Percentiles rank a stretch among this genome's conserved stretches.
These are phyloP conservation scores for Asobara japonica DNA, from an alignment of 1,140 invertebrate species.

Conservation along the genomic window DNA sequence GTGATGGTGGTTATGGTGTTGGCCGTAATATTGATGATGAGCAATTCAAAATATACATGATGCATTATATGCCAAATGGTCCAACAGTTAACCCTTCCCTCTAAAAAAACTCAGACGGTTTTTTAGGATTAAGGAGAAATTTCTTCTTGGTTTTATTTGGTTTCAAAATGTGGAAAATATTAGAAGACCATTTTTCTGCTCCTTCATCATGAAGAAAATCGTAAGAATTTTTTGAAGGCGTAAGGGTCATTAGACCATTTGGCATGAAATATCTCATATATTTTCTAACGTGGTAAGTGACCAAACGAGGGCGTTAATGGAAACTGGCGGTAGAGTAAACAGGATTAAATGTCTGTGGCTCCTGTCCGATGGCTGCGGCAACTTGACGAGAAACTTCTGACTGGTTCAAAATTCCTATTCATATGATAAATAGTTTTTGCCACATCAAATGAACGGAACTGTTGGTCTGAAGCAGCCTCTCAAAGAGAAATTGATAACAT, in stretches of 20 bases:
- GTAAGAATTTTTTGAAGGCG: too few species aligned
- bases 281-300: conserved; percentile 1
- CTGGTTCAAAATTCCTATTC: conserved; percentile 15
- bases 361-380: conserved; percentile 18
- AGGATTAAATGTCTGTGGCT: conserved; percentile 38
- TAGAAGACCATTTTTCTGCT: too few species aligned
- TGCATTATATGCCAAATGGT: too few species aligned
- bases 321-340: conserved; percentile 34
- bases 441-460: background rate
- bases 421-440: conserved; percentile 32
- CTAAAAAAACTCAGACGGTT: too few species aligned
- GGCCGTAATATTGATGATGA: background rate
- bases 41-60: background rate
- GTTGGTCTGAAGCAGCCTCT: background rate
- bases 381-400: conserved; percentile 5
- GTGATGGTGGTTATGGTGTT: background rate
- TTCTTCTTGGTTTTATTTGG: too few species aligned
- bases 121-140: too few species aligned
- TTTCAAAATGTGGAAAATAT: too few species aligned
- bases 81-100: too few species aligned
- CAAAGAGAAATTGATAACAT: conserved; percentile 6
- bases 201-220: too few species aligned
- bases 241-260: background rate
- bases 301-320: conserved; percentile 36
- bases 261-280: conserved; percentile 6